Evolutionary conservation across 2,113 vertebrate genomes (phyloP).

Genomic region (Tiliqua scincoides): DNA sequence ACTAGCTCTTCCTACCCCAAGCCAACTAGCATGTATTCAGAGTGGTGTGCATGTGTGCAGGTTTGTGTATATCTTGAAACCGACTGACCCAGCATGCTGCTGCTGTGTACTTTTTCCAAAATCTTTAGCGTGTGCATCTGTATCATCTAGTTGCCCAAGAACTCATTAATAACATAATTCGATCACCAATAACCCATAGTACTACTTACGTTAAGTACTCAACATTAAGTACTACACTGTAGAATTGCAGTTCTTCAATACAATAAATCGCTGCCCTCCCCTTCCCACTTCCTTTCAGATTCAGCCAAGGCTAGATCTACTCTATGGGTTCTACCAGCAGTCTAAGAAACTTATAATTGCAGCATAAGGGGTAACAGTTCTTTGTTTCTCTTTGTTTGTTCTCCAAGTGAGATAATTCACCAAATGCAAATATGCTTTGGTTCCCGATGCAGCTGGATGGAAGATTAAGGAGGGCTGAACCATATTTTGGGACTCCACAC

Average conservation of each 20-base stretch:
- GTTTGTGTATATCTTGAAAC: neutral
- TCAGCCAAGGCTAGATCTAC: neutral
- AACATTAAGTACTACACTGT: neutral
- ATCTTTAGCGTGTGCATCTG: neutral
- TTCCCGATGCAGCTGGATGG: neutral
- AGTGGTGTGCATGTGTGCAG: no score
- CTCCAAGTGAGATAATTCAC: neutral
- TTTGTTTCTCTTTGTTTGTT: neutral
- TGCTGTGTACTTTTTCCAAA: neutral
- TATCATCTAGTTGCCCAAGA: neutral
- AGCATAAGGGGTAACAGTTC: neutral
- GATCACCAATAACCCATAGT: neutral
- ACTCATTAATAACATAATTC: neutral
- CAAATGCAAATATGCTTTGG: neutral
- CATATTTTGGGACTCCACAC: neutral
- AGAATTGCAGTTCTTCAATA: neutral
- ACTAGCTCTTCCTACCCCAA: neutral
- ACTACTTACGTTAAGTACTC: neutral
- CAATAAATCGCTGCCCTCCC: constrained; percentile 3
- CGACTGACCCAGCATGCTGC: no score
- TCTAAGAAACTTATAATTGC: neutral
- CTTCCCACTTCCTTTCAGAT: neutral
- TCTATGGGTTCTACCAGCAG: no score
- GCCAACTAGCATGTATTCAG: neutral
- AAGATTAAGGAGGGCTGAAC: neutral